Percentiles rank a stretch among this genome's conserved stretches.
These are phyloP conservation scores for Oreonectes daqikongensis DNA, from an alignment of 2,797 vertebrate genomes.

Conservation along the genomic window DNA sequence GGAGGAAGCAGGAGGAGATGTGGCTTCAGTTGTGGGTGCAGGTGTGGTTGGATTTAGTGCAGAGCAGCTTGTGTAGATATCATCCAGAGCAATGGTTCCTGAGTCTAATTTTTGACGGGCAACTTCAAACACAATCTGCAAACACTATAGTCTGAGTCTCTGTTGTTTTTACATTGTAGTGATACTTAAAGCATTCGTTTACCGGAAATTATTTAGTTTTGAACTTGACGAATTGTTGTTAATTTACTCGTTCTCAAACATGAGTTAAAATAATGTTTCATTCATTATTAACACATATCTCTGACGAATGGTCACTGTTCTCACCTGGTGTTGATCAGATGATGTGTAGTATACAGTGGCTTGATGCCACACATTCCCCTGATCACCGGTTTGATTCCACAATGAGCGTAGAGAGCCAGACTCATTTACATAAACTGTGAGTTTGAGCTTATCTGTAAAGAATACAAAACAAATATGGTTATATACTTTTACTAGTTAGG, in stretches of 20 bases:
- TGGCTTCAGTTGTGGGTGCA: slow-evolving; percentile 60
- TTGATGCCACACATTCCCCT: slow-evolving; percentile 63
- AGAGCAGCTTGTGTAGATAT: slow-evolving; percentile 67
- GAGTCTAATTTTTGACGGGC: rapidly evolving
- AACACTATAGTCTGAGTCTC: neutral
- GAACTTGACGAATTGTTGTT: too few relatives aligned
- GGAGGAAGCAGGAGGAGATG: slow-evolving; percentile 60
- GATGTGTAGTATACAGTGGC: slow-evolving; percentile 71
- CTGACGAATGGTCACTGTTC: neutral
- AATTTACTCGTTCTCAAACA: too few relatives aligned
- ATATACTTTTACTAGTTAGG: neutral
- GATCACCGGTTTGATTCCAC: slow-evolving; percentile 62
- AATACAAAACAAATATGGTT: neutral
- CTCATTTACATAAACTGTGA: slow-evolving; percentile 73
- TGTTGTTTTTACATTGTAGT: too few relatives aligned
- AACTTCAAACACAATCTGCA: slow-evolving; percentile 75
- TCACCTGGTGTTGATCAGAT: slow-evolving; percentile 70
- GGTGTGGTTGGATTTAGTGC: slow-evolving; percentile 62
- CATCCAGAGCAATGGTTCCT: slow-evolving; percentile 69
- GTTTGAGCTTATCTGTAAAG: slow-evolving; percentile 41
- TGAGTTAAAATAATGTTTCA: too few relatives aligned
- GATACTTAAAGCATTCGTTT: too few relatives aligned
- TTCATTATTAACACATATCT: too few relatives aligned
- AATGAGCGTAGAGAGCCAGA: slow-evolving; percentile 60
- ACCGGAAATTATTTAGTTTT: too few relatives aligned